Base-by-base conservation (phyloP, 2,797 vertebrate genomes). In the Sparus aurata region DNA sequence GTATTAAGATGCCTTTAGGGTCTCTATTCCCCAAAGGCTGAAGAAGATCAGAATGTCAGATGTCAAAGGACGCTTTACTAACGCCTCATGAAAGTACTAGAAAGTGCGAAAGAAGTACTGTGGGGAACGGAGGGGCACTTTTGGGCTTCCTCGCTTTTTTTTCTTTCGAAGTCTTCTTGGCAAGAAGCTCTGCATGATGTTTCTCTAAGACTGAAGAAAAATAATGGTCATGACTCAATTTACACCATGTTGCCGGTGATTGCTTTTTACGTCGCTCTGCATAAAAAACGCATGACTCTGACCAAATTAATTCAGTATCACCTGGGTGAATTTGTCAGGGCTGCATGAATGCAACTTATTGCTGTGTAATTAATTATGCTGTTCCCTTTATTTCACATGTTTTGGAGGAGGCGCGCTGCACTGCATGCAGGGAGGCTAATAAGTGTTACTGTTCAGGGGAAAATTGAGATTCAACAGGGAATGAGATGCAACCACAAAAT, bases 21-120 rank as follows among this genome's bases (percentile, higher is more conserved):
- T 80, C 81, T 83, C 59, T 61, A 60, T 64, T 83, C 89, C 88
- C 88, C 87, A 80, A 84, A 66, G 84, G 88, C 75, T 69, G 77
- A 80, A 84, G 86, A 77, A 85, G 70, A 90, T 86, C 83, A 87
- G 85, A 85, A 91, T 87, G 89, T 90, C 87, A 92, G 85, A 90
- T 90, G 85, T 85, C 82, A 85, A 53, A 53, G 80, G 55, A 73
- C 73, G 85, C 83, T 71, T 86, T 80, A 83, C 76, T 76, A 85
- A 85, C 73, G 66, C 73, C 78, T 85, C 75, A 52, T 83, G 73
- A 69, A 88, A 84, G 75, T 70, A 73, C 49, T 43, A 25, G 55
- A 76, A 67, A 85, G 59, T 55, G 63, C 53, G 60, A 66, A 34
- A 79, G 76, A 75, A 84, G 73, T 60, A 43, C 66, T 67, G 73